Base-by-base conservation (phyloP, 2,888 invertebrate species). In the Elmis aenea region DNA sequence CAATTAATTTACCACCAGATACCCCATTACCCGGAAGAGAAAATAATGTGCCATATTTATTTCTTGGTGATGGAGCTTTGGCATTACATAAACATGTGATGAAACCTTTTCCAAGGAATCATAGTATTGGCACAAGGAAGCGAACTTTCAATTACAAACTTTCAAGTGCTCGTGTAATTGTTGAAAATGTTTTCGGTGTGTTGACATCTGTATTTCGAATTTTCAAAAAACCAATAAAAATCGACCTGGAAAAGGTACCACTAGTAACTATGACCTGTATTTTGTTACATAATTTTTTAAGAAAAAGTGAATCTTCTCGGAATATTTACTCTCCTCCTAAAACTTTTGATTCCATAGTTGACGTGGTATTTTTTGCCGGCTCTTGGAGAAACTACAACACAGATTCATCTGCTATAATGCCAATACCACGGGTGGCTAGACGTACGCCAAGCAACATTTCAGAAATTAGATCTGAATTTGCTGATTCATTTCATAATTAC, bases 221-320 rank as follows among this genome's bases (percentile, higher is more conserved):
- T 22, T 57, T 54, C 15, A 26, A 46, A 40, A 46, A 38, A n/a
- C 58, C 59, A 16, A 51, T 59, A 3, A 10, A 40, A 33, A 25
- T 61, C 26, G 39, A 55, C 13, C 47, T 51, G 28, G 21, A 46
- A 26, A 55, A 39, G 46, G 56, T 51, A 9, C 8, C 54, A 22
- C 3, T 47, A 38, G 13, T 59, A 21, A 53, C 52, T 18, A 55
- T 56, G 54, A 57, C 57, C 16, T 57, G 60, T 50, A 39, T 56
- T 35, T 31, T 53, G 34, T 39, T 60, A 38, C 58, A 61, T 36
- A 51, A 55, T 29, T 54, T 49, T 39, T 31, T 54, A 20, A 42
- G 51, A 30, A 50, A 43, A 42, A 55, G 45, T 33, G 13, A 34
- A 23, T 31, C 39, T 28, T 57, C 57, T 13, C 28, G 44, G 35